Evolutionary conservation across 2,888 invertebrate species (phyloP).

Genomic region (Timandra comae): DNA sequence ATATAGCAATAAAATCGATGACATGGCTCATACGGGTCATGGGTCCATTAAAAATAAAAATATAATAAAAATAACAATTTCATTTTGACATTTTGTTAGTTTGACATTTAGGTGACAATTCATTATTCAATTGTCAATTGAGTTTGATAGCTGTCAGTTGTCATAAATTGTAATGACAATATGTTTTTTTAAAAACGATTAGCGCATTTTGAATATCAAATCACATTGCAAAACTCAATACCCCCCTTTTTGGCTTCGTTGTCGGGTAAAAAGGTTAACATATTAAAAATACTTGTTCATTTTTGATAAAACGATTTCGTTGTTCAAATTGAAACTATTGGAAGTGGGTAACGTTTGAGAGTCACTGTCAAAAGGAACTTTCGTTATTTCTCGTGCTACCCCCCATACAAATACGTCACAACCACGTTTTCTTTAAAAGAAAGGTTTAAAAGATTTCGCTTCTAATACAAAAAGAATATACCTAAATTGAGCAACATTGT

Average conservation of each 20-base stretch:
- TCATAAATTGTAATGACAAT: too few species aligned
- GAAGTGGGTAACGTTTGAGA: conserved; percentile 60
- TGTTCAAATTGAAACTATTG: conserved; percentile 17
- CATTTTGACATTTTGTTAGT: background rate
- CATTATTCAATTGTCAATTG: too few species aligned
- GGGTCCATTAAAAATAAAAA: conserved; percentile 19
- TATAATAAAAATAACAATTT: conserved; percentile 1
- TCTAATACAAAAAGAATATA: conserved; percentile 42
- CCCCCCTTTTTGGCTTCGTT: conserved; percentile 3
- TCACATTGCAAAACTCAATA: too few species aligned
- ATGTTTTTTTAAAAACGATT: too few species aligned
- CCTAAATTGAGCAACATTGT: conserved; percentile 66
- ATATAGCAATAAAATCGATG: conserved; percentile 13
- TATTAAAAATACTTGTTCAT: conserved; percentile 5
- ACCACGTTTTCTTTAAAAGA: conserved; percentile 51
- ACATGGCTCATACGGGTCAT: conserved; percentile 8
- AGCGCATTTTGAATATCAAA: too few species aligned
- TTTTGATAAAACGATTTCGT: conserved; percentile 16
- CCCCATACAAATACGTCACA: conserved; percentile 57
- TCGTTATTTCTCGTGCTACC: conserved; percentile 30
- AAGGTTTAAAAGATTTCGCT: conserved; percentile 28
- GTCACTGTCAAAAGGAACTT: conserved; percentile 61
- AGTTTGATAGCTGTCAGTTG: too few species aligned
- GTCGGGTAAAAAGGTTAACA: conserved; percentile 8
- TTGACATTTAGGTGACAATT: background rate